Evolutionary conservation across 2,113 vertebrate genomes (phyloP), one percentile per base, ranked within the genome.

Genomic region (Lagopus leucura): DNA sequence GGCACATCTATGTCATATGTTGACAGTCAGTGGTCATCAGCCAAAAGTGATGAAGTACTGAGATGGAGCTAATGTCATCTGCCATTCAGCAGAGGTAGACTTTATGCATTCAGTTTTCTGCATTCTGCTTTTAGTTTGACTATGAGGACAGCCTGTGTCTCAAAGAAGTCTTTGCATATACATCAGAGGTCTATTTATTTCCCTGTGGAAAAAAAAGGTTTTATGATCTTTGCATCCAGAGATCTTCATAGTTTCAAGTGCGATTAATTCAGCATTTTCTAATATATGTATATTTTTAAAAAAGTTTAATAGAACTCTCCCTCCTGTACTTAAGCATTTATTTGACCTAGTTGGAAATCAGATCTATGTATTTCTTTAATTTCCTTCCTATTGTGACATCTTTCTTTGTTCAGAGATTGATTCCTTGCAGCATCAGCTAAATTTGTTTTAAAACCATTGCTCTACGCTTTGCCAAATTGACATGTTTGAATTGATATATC

Each of bases 401-500:
- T 85, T 70, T 71, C 57, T 87, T 88, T 67, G 30, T 45, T 45
- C 36, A 58, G n/a, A n/a, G 40, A 57, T 54, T 84, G 70, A 82
- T 21, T 84, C 9, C 1, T 22, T 36, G 27, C 8, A 57, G 47
- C 7, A 24, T 69, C 58, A 88, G 45, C 66, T 82, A 76, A 91
- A 73, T 50, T 43, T 84, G 15, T 54, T 78, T 86, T 92, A 38
- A 89, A 92, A 76, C 24, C 32, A 45, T 13, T 63, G 55, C 22
- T 82, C 15, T 40, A 52, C 7, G 22, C 34, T 30, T 72, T 95
- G 89, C 86, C 89, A 94, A 92, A 89, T 21, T 45, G 43, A 10
- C 83, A 84, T 87, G 65, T 90, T 78, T 90, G 54, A 91, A 76
- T 73, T 45, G 57, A 75, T 65, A 28, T 43, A 82, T 72, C 48